Base-by-base conservation (phyloP, 2,113 vertebrate genomes). In the Phasianus colchicus region DNA sequence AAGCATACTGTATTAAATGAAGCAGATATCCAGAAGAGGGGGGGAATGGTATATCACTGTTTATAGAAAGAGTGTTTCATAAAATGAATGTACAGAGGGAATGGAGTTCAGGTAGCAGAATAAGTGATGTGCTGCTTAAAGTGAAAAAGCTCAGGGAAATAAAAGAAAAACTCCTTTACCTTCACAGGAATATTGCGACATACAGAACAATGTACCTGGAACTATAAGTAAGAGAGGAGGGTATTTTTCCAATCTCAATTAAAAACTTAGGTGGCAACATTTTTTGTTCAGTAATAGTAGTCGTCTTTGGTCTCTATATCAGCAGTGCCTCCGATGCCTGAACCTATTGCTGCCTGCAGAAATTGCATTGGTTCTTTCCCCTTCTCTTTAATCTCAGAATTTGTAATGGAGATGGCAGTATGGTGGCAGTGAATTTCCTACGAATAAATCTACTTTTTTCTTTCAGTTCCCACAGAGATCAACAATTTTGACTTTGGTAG, bases 271-370 rank as follows among this genome's bases (percentile, higher is more conserved):
- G 1, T n/a, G 11, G 20, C 42, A 72, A 18, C 2, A 30, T 74
- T 77, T 70, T 71, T 71, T 64, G 55, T 42, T 64, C 36, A 10
- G 21, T 70, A 34, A 27, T 11, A 66, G 83, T 89, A 38, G 3
- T 22, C 63, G 8, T 55, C 4, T 1, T 42, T 87, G 17, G 32
- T 69, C 7, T 70, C 40, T 45, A 0, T 0, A 30, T 10, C 32
- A 92, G 36, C 22, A 77, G 24, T 60, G 42, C 14, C 42, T 74
- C 11, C 2, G 1, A 6, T 55, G 14, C 78, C 36, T 82, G 61
- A 72, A 76, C 8, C 27, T 69, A n/a, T 1, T 83, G 15, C 40
- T 60, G 27, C 71, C 78, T 85, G 19, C 50, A 27, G 20, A n/a
- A 60, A 32, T 77, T 85, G 19, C 48, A 30, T 43, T 54, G 32